Base-by-base conservation (phyloP, 2,797 vertebrate species). In the Xerus rutilus region DNA sequence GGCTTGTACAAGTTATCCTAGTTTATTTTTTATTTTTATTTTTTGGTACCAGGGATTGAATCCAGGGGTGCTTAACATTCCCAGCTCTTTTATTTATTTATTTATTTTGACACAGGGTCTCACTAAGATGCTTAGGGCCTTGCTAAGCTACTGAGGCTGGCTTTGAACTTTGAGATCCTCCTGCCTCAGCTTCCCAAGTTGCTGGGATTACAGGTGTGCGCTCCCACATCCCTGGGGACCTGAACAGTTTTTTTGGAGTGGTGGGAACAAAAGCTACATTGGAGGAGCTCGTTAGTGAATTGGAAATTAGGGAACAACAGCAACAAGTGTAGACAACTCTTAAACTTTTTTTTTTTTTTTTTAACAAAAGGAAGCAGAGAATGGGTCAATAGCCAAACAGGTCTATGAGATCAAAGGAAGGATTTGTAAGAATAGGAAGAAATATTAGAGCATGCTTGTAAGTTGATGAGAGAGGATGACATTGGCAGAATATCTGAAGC, bases 401-500 rank as follows among this genome's bases (percentile, higher is more conserved):
- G 8, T 21, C 43, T 76, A 0, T 49, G 20, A 45, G 69, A 64
- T 64, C 81, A 93, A 82, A 79, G 47, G 52, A 88, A n/a, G 9
- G 47, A 90, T 81, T 76, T 89, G 21, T 81, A 89, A 74, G 59
- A 94, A 64, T 70, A 30, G 18, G 59, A 83, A 87, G 77, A 87
- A 57, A 91, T 87, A 82, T 13, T 77, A 77, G n/a, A 64, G 47
- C 15, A 20, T 70, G 45, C 83, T 77, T 90, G 35, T 87, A 32
- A 93, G 54, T 76, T 64, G 35, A 82, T 57, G 54, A 81, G 59
- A 91, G 62, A 85, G 62, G 32, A 67, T 62, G 21, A 54, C 21
- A 62, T 82, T 94, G 52, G 54, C 54, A 96, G 89, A 81, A 64
- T n/a, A 54, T 49, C n/a, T 83, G 28, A 96, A 82, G 70, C 52